A percentile compares a stretch with the other conserved stretches of the same genome.
Evolutionary conservation across 2,113 vertebrate genomes (phyloP).

Genomic region (Drymodes brunneopygia): DNA sequence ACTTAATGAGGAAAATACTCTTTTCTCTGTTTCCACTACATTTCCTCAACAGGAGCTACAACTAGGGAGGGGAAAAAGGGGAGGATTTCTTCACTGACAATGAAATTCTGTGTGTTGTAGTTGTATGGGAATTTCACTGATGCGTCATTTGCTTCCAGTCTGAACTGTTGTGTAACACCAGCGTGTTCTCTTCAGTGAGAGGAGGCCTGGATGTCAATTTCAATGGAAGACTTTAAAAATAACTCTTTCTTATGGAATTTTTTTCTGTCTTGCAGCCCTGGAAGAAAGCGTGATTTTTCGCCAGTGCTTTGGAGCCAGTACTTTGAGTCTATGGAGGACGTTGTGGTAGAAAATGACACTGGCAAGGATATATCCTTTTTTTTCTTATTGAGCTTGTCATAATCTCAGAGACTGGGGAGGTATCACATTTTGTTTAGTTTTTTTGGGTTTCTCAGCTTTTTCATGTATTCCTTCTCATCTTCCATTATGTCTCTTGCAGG

Average conservation of each 20-base stretch:
- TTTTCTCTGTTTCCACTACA: not conserved
- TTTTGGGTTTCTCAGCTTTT: not conserved
- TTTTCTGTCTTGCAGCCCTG: slow-evolving; percentile 79
- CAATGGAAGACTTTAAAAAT: not conserved
- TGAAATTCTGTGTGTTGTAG: not conserved
- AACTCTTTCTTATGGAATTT: not conserved
- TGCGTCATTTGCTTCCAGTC: not conserved
- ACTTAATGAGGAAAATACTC: not conserved
- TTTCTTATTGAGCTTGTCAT: not conserved
- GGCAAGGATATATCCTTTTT: slow-evolving; percentile 97
- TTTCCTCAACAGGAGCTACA: not conserved
- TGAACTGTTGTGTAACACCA: not conserved
- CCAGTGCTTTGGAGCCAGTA: slow-evolving; percentile 94
- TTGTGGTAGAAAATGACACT: slow-evolving; percentile 89
- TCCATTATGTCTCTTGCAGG: not conserved
- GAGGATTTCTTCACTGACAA: not conserved
- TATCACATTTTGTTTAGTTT: rapidly evolving
- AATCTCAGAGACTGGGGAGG: not conserved
- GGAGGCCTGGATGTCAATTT: not conserved
- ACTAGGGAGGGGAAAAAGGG: rapidly evolving
- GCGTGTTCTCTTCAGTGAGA: not conserved
- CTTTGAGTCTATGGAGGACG: slow-evolving; percentile 95
- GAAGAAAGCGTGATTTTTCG: slow-evolving; percentile 90
- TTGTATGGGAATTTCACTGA: not conserved
- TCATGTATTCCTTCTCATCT: not conserved